Conservation (phyloP, 2,888 invertebrate species). For the Sphecodes monilicornis region DNA sequence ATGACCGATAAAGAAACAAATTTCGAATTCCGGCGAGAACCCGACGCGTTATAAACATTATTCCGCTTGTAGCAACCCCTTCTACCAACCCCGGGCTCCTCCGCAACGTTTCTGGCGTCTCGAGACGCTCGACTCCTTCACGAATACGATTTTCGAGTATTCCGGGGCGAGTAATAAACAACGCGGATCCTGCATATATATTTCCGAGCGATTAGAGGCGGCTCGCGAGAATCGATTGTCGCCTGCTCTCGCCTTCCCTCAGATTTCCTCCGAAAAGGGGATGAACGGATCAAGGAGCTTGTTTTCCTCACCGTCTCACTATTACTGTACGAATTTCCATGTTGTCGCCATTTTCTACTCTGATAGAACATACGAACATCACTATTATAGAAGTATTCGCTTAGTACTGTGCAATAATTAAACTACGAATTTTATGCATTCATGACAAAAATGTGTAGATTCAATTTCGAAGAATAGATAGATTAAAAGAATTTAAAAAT, state of each 20-base stretch:
- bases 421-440: too few species aligned
- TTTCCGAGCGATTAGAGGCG: conserved; percentile 67
- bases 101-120: conserved; percentile 54
- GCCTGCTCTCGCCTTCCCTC: not conserved
- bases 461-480: too few species aligned
- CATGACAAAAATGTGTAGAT: too few species aligned
- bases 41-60: conserved; percentile 80
- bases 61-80: conserved; percentile 76
- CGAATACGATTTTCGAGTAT: conserved; percentile 73
- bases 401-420: too few species aligned
- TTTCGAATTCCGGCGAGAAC: conserved; percentile 79
- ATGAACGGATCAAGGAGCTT: not conserved
- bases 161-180: conserved; percentile 77
- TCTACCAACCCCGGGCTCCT: conserved; percentile 37
- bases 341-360: too few species aligned
- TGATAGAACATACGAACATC: too few species aligned
- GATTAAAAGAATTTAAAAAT: too few species aligned
- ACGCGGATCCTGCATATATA: conserved; percentile 67
- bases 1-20: conserved; percentile 84
- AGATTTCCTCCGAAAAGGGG: not conserved
- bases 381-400: too few species aligned
- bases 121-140: conserved; percentile 48
- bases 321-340: too few species aligned
- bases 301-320: too few species aligned
- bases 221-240: conserved; percentile 39